Evolutionary conservation across 2,113 vertebrate species (phyloP), one percentile per base, ranked within the genome.

Genomic region (Vidua chalybeata): DNA sequence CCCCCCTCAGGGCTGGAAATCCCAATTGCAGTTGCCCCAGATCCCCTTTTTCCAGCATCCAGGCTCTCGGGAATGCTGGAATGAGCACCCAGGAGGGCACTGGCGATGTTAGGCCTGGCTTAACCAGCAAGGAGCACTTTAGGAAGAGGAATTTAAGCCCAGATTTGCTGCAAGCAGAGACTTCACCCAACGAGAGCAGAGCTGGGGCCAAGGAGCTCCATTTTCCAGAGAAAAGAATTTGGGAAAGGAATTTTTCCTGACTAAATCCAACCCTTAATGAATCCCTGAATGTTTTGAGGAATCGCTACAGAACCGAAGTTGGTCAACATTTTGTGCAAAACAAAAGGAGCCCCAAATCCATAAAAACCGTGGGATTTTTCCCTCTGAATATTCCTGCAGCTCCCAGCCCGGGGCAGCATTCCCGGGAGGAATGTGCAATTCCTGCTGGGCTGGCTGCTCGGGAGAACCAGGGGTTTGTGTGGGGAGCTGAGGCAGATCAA

Each of bases 401-500:
- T 18, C 58, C 43, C 51, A 62, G 55, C 26, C 16, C 52, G 13
- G 63, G 72, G 80, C 71, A 55, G 55, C 76, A 2, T 49, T 83
- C 76, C 16, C 4, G 23, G 83, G 15, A 86, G 64, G 72, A 88
- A 23, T 28, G 82, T 48, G 84, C 78, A 76, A 73, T 87, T 82
- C 72, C 87, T 39, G 7, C 66, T 23, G 9, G 3, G 9, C n/a
- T 6, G 3, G n/a, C 45, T 77, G 90, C 84, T 9, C 89, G 79
- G 93, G 79, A 58, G 45, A 93, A n/a, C 31, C 37, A 39, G 63
- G 7, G 67, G 77, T 64, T 87, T 31, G 58, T 54, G 5, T 16
- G 94, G 92, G 97, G 91, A 96, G 94, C 94, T 51, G 82, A 73
- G 78, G 2, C 3, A 19, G 90, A 95, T 97, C 97, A 11, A 94